Evolutionary conservation across 2,797 vertebrate genomes (phyloP).

Genomic region (Aulostomus chinensis): DNA sequence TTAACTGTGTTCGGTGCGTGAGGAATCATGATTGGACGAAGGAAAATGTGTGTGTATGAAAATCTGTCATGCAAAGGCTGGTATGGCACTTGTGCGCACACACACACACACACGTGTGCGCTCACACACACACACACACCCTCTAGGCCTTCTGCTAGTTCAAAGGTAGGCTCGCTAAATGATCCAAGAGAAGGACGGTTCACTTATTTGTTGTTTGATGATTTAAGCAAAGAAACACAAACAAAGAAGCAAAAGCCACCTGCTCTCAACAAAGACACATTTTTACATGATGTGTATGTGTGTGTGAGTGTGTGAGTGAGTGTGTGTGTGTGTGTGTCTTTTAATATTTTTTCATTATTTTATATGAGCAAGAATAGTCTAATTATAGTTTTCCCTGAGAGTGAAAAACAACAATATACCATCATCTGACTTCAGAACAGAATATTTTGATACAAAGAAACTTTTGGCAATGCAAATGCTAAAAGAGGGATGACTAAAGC

Average conservation of each 20-base stretch:
- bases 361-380: too few species aligned
- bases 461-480: too few species aligned
- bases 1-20: conserved; percentile 27
- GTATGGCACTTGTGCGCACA: conserved; percentile 1
- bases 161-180: conserved; percentile 46
- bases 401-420: too few species aligned
- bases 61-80: conserved; percentile 21
- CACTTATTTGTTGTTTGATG: conserved; percentile 28
- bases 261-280: neutral
- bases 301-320: too few species aligned
- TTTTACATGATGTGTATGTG: neutral
- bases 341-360: too few species aligned
- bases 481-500: too few species aligned
- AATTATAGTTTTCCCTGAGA: too few species aligned
- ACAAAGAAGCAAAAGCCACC: conserved; percentile 1
- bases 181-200: conserved; percentile 26
- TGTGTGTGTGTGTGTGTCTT: too few species aligned
- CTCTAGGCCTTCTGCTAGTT: conserved; percentile 45
- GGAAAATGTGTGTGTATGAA: conserved; percentile 1
- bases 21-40: conserved; percentile 20
- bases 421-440: too few species aligned
- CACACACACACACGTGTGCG: neutral
- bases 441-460: too few species aligned
- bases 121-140: neutral
- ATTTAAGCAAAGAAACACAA: conserved; percentile 28